A percentile compares a stretch with the other conserved stretches of the same genome.
These are phyloP conservation scores for Amphiprion clarkii DNA, from an alignment of 2,797 vertebrate genomes.

Conservation along the genomic window DNA sequence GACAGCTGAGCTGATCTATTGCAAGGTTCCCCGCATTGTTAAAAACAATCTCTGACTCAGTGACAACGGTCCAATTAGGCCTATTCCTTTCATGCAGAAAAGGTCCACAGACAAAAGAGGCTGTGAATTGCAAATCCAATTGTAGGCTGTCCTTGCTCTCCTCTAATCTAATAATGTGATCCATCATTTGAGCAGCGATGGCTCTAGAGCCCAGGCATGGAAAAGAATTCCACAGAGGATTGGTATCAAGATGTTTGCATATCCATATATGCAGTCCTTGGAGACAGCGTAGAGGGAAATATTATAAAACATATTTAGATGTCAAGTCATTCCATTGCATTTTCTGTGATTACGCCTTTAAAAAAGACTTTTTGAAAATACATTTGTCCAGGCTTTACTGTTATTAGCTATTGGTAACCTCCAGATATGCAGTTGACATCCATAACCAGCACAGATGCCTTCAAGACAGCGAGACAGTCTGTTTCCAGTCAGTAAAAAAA, in stretches of 20 bases:
- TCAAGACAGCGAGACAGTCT: background rate
- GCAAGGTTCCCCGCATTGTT: conserved; percentile 69
- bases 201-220: conserved; percentile 55
- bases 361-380: background rate
- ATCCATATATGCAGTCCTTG: conserved; percentile 43
- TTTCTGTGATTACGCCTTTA: background rate
- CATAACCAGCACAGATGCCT: conserved; percentile 8
- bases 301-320: conserved; percentile 1
- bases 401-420: conserved; percentile 27
- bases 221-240: conserved; percentile 69
- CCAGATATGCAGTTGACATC: conserved; percentile 40
- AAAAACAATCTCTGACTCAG: conserved; percentile 66
- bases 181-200: conserved; percentile 74
- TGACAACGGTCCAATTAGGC: conserved; percentile 76
- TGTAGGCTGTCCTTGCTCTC: conserved; percentile 59
- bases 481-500: conserved; percentile 6
- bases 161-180: conserved; percentile 82
- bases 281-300: conserved; percentile 13
- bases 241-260: conserved; percentile 67
- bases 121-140: conserved; percentile 80
- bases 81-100: conserved; percentile 73
- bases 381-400: background rate
- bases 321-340: background rate
- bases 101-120: conserved; percentile 67
- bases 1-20: conserved; percentile 80